Base-by-base conservation (phyloP, 2,888 invertebrate species). In the Rhorus exstirpatorius region DNA sequence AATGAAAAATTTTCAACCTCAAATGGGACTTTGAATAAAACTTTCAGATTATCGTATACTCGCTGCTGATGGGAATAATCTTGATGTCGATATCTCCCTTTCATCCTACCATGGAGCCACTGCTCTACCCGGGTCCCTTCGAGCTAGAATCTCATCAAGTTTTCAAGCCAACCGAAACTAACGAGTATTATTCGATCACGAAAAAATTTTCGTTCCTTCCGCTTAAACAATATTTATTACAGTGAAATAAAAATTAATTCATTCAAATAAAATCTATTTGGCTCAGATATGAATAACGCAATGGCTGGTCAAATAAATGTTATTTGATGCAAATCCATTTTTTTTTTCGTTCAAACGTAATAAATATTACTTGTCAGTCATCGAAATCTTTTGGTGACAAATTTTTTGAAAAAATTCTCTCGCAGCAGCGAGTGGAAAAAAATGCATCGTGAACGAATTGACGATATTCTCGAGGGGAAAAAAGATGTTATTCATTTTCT, bases 71-170 rank as follows among this genome's bases (percentile, higher is more conserved):
- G 38, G 85, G 85, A 14, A 61, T 51, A 8, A 24, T 78, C 21
- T 70, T 84, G 44, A 78, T 85, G 80, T 58, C 26, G 1, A 24
- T 74, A 44, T 79, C 68, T 41, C 83, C 84, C 12, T 83, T 79
- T 19, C 17, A 84, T 44, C n/a, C 63, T 7, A 31, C 71, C 7
- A 24, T 31, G 19, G 21, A 70, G 31, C 35, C 76, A 12, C 60
- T 41, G 21, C 38, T 17, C 7, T 26, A 63, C 21, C 49, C 41
- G 12, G 78, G 63, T 10, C 78, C 81, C 1, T 58, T 78, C 49
- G 78, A 78, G 35, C 61, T 83, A 0, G 44, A 83, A 53, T 51
- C 60, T 26, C 61, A 41, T 61, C 71, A 76, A 46, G 38, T 83
- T 55, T 76, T 76, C 53, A 83, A 83, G 21, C 83, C 79, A 4